Conservation (phyloP, 2,113 vertebrate genomes). For the Brevimyrus niger region DNA sequence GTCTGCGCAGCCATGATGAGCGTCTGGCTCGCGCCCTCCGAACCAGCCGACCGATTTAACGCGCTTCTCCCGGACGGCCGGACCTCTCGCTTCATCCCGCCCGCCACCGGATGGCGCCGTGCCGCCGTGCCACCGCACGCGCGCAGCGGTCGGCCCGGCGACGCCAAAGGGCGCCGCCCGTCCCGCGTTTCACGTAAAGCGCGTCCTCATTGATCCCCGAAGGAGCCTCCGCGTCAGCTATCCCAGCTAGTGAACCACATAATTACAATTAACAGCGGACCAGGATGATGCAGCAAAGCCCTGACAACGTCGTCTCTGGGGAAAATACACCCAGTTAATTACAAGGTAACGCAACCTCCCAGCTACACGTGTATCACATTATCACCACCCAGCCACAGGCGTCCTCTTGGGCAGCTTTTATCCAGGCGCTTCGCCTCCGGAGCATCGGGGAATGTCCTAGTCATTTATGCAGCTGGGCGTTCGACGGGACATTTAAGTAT, state of each 20-base stretch:
- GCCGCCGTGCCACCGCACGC: neutral
- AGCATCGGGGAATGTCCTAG: neutral
- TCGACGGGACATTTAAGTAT: neutral
- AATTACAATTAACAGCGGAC: constrained; percentile 8
- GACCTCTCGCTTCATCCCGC: neutral
- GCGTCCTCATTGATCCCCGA: neutral
- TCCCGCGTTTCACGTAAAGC: neutral
- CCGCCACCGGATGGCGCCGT: neutral
- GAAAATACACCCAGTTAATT: neutral
- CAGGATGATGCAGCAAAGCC: neutral
- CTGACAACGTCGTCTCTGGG: neutral
- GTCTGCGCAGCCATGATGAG: neutral
- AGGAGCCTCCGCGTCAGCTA: neutral
- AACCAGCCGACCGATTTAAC: constrained; percentile 26
- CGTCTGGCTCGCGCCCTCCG: constrained; percentile 14
- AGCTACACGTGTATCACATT: neutral
- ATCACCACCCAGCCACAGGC: neutral
- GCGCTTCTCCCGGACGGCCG: constrained; percentile 2
- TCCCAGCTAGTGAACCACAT: neutral
- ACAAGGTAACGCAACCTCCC: neutral
- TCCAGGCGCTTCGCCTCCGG: neutral
- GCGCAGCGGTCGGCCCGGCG: too few species aligned
- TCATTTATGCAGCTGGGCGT: neutral
- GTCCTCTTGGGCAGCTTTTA: neutral
- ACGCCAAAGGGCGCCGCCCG: neutral